Conservation (phyloP, 2,888 invertebrate species). For the Steromphala cineraria region DNA sequence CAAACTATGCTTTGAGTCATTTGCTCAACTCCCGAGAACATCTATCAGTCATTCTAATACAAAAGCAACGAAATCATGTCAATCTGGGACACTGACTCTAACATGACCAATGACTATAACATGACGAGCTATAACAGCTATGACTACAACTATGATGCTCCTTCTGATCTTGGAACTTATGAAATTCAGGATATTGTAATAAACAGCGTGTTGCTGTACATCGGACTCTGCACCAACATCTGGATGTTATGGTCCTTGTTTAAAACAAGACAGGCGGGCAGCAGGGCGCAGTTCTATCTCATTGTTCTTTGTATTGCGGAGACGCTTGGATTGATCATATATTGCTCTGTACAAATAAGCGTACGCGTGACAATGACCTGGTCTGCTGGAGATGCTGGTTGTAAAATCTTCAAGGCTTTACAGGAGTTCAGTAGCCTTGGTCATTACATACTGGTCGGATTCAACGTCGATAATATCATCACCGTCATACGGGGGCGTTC, state of each 20-base stretch:
- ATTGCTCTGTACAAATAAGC: not conserved
- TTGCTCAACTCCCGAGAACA: too few species aligned
- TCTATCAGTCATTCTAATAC: too few species aligned
- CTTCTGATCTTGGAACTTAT: not conserved
- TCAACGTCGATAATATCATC: slow-evolving; percentile 3
- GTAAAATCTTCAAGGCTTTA: not conserved
- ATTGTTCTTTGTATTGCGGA: not conserved
- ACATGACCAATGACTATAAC: not conserved
- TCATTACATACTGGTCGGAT: not conserved
- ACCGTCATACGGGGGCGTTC: not conserved
- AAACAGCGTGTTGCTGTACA: not conserved
- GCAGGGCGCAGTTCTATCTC: not conserved
- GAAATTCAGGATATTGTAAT: not conserved
- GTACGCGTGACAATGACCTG: not conserved
- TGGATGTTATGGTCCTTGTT: not conserved
- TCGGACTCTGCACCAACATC: not conserved
- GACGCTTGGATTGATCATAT: not conserved
- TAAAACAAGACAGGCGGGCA: not conserved
- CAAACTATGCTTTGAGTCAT: too few species aligned
- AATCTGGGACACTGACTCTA: not conserved
- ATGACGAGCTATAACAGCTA: not conserved
- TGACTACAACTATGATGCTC: not conserved
- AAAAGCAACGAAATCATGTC: too few species aligned
- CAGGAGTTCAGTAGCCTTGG: not conserved
- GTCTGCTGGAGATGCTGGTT: not conserved